Base-by-base conservation (phyloP, 2,113 vertebrate genomes). In the Macquaria ambigua region DNA sequence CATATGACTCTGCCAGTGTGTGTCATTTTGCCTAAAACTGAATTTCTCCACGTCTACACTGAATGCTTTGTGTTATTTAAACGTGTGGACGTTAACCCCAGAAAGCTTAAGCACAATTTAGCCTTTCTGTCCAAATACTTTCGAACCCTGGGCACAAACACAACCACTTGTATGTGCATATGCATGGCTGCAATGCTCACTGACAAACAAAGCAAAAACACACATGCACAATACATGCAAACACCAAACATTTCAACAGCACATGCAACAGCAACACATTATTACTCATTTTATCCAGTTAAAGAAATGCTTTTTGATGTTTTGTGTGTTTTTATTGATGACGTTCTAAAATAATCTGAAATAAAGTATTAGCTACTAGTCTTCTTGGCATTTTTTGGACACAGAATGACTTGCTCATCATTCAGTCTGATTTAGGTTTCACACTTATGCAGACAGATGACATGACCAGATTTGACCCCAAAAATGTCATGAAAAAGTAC, bases 31-130 rank as follows among this genome's bases (percentile, higher is more conserved):
- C 77, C 16, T 34, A 34, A 70, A 59, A 37, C 34, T 25, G 37
- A 69, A 81, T 62, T n/a, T 62, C 53, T 20, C 18, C 62, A n/a
- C 1, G 8, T 67, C 63, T 14, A 14, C 23, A 5, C 52, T 25
- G 31, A 48, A 23, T 50, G 58, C 39, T 55, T 20, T 23, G 43
- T 66, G 9, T 71, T 4, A 55, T n/a, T 46, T 48, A 6, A 9
- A 21, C 21, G 21, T 75, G 68, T 50, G 81, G 62, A 69, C 48
- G 52, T 55, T 67, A 37, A 66, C 74, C 14, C 20, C 4, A 41
- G 12, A 31, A 8, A 77, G 34, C 28, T 39, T 48, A 62, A 56
- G 21, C 23, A 41, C 63, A 63, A 6, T 63, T 52, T 3, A 74
- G 28, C 21, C 16, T 73, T 68, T 52, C 43, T 68, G 25, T 62